A percentile compares a stretch with the other conserved stretches of the same genome.
phyloP scores from a whole-genome alignment of 2,888 invertebrate genomes.

The Philopedon plagiatum region DNA sequence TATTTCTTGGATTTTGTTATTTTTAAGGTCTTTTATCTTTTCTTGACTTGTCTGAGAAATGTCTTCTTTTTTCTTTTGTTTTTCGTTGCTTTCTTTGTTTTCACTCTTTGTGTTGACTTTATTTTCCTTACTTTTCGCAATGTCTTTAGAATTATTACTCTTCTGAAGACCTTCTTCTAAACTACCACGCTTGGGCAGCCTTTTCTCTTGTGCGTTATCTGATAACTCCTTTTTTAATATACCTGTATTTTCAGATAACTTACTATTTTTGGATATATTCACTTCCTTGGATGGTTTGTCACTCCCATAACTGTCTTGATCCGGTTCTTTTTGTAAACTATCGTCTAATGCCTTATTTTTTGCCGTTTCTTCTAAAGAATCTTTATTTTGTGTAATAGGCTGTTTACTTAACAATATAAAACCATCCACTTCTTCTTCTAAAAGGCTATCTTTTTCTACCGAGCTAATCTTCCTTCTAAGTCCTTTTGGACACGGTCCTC shows the following conservation, averaged over 20 bases:
- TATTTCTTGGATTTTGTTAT: no score
- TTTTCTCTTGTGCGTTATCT: neutral
- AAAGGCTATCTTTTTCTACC: neutral
- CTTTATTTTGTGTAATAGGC: neutral
- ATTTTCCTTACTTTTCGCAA: neutral
- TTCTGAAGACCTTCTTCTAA: neutral
- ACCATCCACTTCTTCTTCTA: neutral
- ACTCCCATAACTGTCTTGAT: neutral
- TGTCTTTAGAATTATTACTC: neutral
- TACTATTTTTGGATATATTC: neutral
- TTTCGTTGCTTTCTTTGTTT: neutral
- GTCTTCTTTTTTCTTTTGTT: neutral
- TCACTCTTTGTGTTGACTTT: neutral
- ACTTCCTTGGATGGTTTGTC: neutral
- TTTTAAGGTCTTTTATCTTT: no score
- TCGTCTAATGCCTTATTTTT: neutral
- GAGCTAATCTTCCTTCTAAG: conserved; percentile 20
- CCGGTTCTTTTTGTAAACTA: neutral
- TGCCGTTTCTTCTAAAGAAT: neutral
- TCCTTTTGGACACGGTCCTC: conserved; percentile 44
- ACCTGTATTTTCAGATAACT: neutral
- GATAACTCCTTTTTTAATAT: neutral
- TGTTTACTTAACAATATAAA: neutral
- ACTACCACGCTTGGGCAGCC: neutral
- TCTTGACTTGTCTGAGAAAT: neutral